phyloP scores from a whole-genome alignment of 2,888 invertebrate species.

The Cinara cedri region DNA sequence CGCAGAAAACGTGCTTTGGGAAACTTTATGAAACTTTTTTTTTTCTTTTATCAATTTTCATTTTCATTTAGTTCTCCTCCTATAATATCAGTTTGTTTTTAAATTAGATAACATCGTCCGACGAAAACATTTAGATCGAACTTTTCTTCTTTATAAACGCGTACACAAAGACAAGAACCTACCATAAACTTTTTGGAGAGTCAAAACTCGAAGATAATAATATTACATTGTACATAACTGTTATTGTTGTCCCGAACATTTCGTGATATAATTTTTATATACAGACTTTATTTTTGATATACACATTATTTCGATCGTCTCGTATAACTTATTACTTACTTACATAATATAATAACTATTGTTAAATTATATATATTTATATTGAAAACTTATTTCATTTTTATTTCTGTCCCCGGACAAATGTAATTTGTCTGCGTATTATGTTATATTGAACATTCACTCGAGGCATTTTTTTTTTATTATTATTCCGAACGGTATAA shows the following conservation, averaged over 20 bases:
- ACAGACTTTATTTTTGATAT: too few species aligned
- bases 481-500: neutral
- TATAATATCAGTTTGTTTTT: neutral
- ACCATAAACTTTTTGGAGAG: neutral
- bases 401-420: conserved; percentile 17
- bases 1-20: too few species aligned
- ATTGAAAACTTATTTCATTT: conserved; percentile 26
- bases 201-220: conserved; percentile 5
- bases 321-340: neutral
- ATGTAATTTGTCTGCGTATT: conserved; percentile 34
- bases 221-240: neutral
- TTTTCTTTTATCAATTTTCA: too few species aligned
- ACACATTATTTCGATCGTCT: too few species aligned
- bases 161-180: too few species aligned
- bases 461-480: conserved; percentile 1
- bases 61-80: too few species aligned
- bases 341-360: neutral
- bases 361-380: too few species aligned
- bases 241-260: conserved; percentile 14
- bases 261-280: conserved; percentile 8
- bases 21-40: too few species aligned
- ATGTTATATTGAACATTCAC: neutral
- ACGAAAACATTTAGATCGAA: neutral
- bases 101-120: conserved; percentile 5
- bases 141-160: neutral